Conservation (phyloP, 2,888 invertebrate species). For the Drosophila differens region DNA sequence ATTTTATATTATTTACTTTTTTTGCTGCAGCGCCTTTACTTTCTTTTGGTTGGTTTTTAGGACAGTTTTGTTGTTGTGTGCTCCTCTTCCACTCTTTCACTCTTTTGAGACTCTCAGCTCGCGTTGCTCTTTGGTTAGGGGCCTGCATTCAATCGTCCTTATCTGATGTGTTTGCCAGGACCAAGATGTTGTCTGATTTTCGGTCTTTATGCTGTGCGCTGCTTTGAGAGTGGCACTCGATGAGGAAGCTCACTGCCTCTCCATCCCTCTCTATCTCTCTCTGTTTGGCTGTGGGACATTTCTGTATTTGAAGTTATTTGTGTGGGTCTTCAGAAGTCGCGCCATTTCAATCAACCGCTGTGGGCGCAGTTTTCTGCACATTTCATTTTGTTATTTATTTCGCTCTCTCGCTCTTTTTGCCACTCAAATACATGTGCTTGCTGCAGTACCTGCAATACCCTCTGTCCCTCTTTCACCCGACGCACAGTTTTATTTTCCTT, state of each 20-base stretch:
- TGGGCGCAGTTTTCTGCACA: constrained; percentile 52
- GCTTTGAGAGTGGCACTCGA: constrained; percentile 58
- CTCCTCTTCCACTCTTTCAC: constrained; percentile 6
- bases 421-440: constrained; percentile 43
- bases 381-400: constrained; percentile 68
- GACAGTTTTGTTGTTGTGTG: constrained; percentile 57
- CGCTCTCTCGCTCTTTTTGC: constrained; percentile 25
- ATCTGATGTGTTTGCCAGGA: constrained; percentile 70
- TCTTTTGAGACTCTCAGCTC: neutral
- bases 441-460: neutral
- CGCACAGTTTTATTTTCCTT: neutral
- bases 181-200: constrained; percentile 80
- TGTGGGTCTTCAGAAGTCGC: constrained; percentile 18
- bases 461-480: neutral
- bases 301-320: constrained; percentile 59
- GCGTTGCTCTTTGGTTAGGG: constrained; percentile 14
- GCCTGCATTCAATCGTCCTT: constrained; percentile 75
- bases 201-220: constrained; percentile 71
- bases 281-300: constrained; percentile 25
- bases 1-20: constrained; percentile 49
- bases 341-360: constrained; percentile 76
- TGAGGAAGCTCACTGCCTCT: constrained; percentile 1
- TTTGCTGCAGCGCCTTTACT: constrained; percentile 47
- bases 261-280: neutral
- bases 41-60: constrained; percentile 52